These are phyloP conservation scores for Nanorana parkeri DNA, from an alignment of 2,113 vertebrate species.

Conservation along the genomic window DNA sequence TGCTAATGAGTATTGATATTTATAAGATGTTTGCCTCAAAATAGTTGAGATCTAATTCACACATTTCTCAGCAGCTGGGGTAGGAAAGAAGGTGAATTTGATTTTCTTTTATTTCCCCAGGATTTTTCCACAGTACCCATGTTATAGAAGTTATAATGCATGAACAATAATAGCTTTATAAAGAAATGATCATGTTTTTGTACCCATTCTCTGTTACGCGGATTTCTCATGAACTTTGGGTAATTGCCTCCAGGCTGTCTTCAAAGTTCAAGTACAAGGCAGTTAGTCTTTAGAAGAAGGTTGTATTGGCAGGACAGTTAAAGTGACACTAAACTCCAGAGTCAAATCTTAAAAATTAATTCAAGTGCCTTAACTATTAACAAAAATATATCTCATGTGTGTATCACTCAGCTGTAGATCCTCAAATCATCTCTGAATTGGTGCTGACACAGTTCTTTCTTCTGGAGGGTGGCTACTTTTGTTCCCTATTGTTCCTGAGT, in stretches of 20 bases:
- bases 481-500: too few species aligned
- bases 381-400: too few species aligned
- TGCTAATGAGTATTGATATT: too few species aligned
- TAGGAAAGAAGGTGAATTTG: slow-evolving; percentile 23
- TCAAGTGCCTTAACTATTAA: too few species aligned
- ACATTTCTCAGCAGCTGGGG: slow-evolving; percentile 1
- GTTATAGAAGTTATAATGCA: slow-evolving; percentile 43
- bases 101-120: slow-evolving; percentile 39
- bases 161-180: slow-evolving; percentile 57
- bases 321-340: too few species aligned
- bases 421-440: too few species aligned
- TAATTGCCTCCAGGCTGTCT: slow-evolving; percentile 45
- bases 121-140: slow-evolving; percentile 30
- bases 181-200: slow-evolving; percentile 42
- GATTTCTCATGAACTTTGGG: slow-evolving; percentile 51
- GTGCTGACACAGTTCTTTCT: too few species aligned
- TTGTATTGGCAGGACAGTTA: slow-evolving; percentile 44
- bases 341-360: too few species aligned
- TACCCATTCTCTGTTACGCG: slow-evolving; percentile 22
- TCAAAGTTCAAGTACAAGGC: slow-evolving; percentile 36
- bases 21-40: background rate
- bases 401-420: too few species aligned
- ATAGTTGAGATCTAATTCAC: slow-evolving; percentile 25
- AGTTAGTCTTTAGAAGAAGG: slow-evolving; percentile 44
- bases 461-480: too few species aligned